A percentile compares a stretch with the other conserved stretches of the same genome.
phyloP scores from a whole-genome alignment of 2,888 invertebrate genomes.

The Dryomyza anilis region DNA sequence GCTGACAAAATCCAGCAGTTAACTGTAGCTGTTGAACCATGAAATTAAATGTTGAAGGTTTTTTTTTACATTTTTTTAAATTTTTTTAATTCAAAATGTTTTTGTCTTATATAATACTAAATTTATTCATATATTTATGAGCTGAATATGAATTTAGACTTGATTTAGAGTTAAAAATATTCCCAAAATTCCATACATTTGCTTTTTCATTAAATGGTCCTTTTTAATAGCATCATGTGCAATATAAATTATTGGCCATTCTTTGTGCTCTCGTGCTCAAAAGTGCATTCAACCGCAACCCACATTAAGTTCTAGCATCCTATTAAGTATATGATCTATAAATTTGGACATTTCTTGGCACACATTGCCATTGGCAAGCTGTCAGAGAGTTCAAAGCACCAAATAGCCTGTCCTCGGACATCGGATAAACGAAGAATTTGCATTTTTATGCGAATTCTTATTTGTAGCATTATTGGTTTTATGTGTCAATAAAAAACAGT shows the following conservation, averaged over 20 bases:
- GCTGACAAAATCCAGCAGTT: not conserved
- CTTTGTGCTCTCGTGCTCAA: not conserved
- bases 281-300: conserved; percentile 11
- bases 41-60: conserved; percentile 7
- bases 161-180: too few relatives aligned
- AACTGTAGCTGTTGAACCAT: conserved; percentile 15
- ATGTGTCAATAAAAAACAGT: not conserved
- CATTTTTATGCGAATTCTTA: conserved; percentile 11
- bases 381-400: not conserved
- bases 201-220: too few relatives aligned
- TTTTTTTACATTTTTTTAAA: not conserved
- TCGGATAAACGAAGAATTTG: not conserved
- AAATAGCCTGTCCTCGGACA: not conserved
- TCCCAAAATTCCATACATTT: too few relatives aligned
- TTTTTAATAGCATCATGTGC: too few relatives aligned
- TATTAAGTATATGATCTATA: too few relatives aligned
- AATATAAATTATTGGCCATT: not conserved
- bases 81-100: not conserved
- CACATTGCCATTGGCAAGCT: not conserved
- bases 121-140: not conserved
- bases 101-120: not conserved
- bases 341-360: conserved; percentile 10
- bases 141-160: not conserved
- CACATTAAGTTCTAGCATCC: not conserved
- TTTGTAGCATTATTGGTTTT: not conserved